A percentile compares a stretch with the other conserved stretches of the same genome.
Evolutionary conservation across 2,797 vertebrate species (phyloP).

Genomic region (Taeniopygia guttata): DNA sequence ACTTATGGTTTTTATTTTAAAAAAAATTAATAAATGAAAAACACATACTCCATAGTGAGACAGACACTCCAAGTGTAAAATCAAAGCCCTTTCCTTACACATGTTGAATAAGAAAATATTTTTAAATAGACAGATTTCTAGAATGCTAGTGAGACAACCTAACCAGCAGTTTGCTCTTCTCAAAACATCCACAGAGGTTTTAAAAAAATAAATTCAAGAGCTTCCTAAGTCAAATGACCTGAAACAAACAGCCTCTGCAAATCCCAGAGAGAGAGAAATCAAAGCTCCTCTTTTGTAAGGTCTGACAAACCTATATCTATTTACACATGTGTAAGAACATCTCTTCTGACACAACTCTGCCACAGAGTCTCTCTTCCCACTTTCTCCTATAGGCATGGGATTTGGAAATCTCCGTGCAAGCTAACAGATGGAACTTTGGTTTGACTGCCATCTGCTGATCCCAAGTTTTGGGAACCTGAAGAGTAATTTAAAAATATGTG

Average conservation of each 20-base stretch:
- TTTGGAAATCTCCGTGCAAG: neutral
- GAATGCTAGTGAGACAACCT: neutral
- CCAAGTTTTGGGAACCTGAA: neutral
- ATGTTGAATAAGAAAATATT: neutral
- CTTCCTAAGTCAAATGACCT: neutral
- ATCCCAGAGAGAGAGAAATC: neutral
- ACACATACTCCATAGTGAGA: neutral
- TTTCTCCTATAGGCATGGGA: neutral
- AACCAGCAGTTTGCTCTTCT: neutral
- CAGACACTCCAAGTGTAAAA: neutral
- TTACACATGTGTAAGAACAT: neutral
- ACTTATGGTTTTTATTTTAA: fast-evolving
- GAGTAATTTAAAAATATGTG: neutral
- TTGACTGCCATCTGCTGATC: conserved; percentile 76
- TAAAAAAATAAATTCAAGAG: neutral
- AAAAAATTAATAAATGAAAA: neutral
- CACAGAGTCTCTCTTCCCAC: neutral
- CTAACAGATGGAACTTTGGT: conserved; percentile 54
- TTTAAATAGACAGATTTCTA: neutral
- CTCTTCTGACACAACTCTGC: neutral
- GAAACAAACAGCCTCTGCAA: neutral
- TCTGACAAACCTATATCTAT: neutral
- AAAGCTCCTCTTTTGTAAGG: neutral
- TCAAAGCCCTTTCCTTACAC: neutral
- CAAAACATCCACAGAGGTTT: neutral